Evolutionary conservation across 2,797 vertebrate genomes (phyloP).

Genomic region (Cryptoblepharus egeriae): DNA sequence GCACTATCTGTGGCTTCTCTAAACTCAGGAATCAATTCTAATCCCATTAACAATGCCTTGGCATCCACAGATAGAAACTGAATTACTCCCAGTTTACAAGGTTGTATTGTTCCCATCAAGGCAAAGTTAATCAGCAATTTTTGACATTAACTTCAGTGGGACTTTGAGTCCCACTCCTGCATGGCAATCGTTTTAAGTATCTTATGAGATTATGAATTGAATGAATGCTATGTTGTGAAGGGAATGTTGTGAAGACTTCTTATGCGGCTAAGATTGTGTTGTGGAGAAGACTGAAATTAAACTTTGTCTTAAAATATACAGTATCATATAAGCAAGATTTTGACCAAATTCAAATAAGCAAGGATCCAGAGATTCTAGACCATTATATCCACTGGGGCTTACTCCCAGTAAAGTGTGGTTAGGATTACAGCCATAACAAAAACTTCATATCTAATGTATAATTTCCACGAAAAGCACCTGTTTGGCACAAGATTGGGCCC

Average conservation of each 20-base stretch:
- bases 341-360: background rate
- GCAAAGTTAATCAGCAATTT: background rate
- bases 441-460: background rate
- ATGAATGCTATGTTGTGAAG: background rate
- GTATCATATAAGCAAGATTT: background rate
- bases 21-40: background rate
- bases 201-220: too few species aligned
- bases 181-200: background rate
- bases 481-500: too few species aligned
- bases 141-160: background rate
- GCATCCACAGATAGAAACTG: constrained; percentile 9
- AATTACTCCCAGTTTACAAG: constrained; percentile 32
- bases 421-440: too few species aligned
- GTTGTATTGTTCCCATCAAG: background rate
- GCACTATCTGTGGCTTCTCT: background rate
- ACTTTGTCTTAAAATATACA: background rate
- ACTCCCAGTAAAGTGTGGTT: too few species aligned
- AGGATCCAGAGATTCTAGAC: background rate
- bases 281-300: background rate
- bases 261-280: background rate
- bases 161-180: constrained; percentile 16
- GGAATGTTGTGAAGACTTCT: background rate
- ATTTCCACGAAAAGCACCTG: too few species aligned
- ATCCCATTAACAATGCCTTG: constrained; percentile 14
- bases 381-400: too few species aligned